Conservation (phyloP, 2,888 invertebrate species). For the Diarsia dahlii region DNA sequence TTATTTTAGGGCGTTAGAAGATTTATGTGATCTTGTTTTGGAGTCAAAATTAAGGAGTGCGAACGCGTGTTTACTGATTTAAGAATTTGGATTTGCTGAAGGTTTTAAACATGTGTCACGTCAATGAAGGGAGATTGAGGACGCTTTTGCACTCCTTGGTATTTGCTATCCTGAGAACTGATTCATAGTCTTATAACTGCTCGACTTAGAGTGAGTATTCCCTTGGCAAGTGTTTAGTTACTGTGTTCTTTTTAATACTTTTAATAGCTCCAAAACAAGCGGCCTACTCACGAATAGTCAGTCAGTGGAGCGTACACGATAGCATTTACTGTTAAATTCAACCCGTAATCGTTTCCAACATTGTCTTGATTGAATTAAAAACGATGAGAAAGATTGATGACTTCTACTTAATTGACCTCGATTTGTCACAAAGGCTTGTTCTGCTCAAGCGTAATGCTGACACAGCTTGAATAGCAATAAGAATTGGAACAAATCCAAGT, state of each 20-base stretch:
- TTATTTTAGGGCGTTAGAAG: conserved; percentile 41
- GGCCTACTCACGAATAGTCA: conserved; percentile 12
- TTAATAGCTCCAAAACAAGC: conserved; percentile 4
- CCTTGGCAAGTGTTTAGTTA: neutral
- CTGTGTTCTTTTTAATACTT: neutral
- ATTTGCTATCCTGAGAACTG: neutral
- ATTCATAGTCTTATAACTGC: neutral
- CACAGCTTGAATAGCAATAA: conserved; percentile 32
- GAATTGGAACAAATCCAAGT: conserved; percentile 34
- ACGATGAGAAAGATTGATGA: conserved; percentile 42
- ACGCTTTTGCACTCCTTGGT: conserved; percentile 2
- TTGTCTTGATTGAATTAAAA: conserved; percentile 49
- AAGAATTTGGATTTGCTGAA: conserved; percentile 7
- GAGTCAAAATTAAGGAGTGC: conserved; percentile 25
- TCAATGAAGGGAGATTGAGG: neutral
- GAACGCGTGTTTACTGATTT: neutral
- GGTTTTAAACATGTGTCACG: conserved; percentile 9
- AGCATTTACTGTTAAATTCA: conserved; percentile 46
- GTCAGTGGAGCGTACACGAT: conserved; percentile 31
- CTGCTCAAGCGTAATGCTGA: conserved; percentile 44
- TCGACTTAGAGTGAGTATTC: neutral
- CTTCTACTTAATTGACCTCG: conserved; percentile 68
- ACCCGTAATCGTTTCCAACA: conserved; percentile 26
- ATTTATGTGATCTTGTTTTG: conserved; percentile 47
- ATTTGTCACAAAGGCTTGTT: conserved; percentile 62